Evolutionary conservation across 1,140 invertebrate species (phyloP).

Genomic region (Pogonomyrmex barbatus): DNA sequence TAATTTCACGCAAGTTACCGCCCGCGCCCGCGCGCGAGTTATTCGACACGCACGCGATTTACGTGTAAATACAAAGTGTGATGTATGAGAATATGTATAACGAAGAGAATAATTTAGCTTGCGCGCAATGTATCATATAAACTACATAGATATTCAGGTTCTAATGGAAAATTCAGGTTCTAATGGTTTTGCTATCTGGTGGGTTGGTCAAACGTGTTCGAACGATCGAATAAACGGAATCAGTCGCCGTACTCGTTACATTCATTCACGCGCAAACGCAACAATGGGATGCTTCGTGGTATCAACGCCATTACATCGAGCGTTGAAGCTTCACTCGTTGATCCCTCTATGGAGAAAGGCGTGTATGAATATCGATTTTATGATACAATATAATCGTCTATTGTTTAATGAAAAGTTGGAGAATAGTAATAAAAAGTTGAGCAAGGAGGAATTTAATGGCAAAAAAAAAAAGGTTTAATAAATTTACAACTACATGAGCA

Average conservation of each 20-base stretch:
- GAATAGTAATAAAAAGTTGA: not conserved
- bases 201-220: conserved; percentile 23
- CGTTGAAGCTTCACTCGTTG: conserved; percentile 6
- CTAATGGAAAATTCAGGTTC: conserved; percentile 45
- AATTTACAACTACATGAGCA: not conserved
- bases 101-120: conserved; percentile 27
- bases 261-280: conserved; percentile 50
- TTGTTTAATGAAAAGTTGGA: not conserved
- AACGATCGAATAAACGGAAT: conserved; percentile 52
- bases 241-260: conserved; percentile 60
- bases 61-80: conserved; percentile 25
- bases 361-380: conserved; percentile 5
- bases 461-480: not conserved
- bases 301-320: conserved; percentile 57
- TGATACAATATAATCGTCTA: not conserved
- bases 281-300: conserved; percentile 58
- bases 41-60: conserved; percentile 41
- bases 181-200: conserved; percentile 55
- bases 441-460: not conserved
- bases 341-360: conserved; percentile 22
- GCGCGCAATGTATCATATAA: conserved; percentile 32
- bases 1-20: not conserved
- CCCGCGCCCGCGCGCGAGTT: not conserved
- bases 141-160: conserved; percentile 44
- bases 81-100: conserved; percentile 22